A percentile compares a stretch with the other conserved stretches of the same genome.
Evolutionary conservation across 2,113 vertebrate genomes (phyloP).

Genomic region (Phaethon lepturus): DNA sequence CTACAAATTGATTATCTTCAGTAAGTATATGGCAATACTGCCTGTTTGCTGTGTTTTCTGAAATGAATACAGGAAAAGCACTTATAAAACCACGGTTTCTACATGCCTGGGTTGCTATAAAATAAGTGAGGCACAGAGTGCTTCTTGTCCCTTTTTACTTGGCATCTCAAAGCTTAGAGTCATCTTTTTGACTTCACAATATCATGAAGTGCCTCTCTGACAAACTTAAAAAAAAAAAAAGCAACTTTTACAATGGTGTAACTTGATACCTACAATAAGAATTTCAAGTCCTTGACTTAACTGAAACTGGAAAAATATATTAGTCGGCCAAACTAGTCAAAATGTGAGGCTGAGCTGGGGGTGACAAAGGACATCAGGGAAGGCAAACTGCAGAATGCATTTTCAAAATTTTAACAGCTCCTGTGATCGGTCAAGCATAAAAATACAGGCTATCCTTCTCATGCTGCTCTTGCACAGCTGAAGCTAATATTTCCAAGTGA

Average conservation of each 20-base stretch:
- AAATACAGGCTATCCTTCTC: not conserved
- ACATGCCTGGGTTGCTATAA: not conserved
- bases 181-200: not conserved
- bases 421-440: slow-evolving; percentile 1
- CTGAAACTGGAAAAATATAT: not conserved
- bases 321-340: not conserved
- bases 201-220: not conserved
- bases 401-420: not conserved
- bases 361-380: not conserved
- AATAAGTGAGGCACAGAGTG: not conserved
- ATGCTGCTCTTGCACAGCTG: not conserved
- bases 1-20: not conserved
- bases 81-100: not conserved
- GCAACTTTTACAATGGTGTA: not conserved
- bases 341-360: not conserved
- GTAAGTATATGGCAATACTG: not conserved
- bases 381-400: not conserved
- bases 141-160: slow-evolving; percentile 12
- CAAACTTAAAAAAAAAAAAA: not conserved
- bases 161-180: not conserved
- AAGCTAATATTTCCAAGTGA: slow-evolving; percentile 1
- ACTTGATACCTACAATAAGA: not conserved
- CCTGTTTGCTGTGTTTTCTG: not conserved
- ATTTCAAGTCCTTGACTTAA: not conserved
- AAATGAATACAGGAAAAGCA: not conserved